Base-by-base conservation (phyloP, 2,113 vertebrate genomes). In the Cygnus buccinator region DNA sequence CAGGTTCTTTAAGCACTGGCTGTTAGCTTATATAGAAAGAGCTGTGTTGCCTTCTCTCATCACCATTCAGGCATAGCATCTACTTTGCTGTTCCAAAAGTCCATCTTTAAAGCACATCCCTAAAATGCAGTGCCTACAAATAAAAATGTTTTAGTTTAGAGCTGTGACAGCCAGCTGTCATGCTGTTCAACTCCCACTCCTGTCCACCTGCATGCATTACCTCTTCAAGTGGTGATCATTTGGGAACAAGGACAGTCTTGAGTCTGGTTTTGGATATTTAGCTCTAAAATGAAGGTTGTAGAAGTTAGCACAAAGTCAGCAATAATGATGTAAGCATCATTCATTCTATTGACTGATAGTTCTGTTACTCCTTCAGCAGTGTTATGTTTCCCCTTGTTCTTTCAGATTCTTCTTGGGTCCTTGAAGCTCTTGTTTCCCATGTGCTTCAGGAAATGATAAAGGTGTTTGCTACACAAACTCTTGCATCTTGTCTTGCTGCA, bases 171-270 rank as follows among this genome's bases (percentile, higher is more conserved):
- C 6, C 10, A 55, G 23, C 59, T 81, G 18, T 3, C 29, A 3
- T 14, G 31, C 13, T 70, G 65, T 15, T 44, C 72, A 66, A 2
- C 11, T 75, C 35, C 39, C 26, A 85, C 46, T 90, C 15, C 62
- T 50, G 22, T 18, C 52, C 20, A 7, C 44, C n/a, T 0, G 0
- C 31, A 10, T 10, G 11, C 5, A 19, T 35, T 48, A 48, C 46
- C 46, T 48, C 46, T 48, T 48, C 10, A 28, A 0, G 1, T 0
- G 2, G 33, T 6, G 13, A 65, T 1, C 1, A 0, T 8, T 48
- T 62, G 55, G 59, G n/a, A 80, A 44, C 10, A n/a, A 50, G n/a
- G 37, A 54, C 0, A 0, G 7, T 13, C 31, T 68, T 43, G 37
- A 10, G 68, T 76, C 20, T 85, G 75, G 48, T 21, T 84, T 87